These are phyloP conservation scores for Caranx ignobilis DNA, from an alignment of 2,113 vertebrate genomes.

Conservation along the genomic window DNA sequence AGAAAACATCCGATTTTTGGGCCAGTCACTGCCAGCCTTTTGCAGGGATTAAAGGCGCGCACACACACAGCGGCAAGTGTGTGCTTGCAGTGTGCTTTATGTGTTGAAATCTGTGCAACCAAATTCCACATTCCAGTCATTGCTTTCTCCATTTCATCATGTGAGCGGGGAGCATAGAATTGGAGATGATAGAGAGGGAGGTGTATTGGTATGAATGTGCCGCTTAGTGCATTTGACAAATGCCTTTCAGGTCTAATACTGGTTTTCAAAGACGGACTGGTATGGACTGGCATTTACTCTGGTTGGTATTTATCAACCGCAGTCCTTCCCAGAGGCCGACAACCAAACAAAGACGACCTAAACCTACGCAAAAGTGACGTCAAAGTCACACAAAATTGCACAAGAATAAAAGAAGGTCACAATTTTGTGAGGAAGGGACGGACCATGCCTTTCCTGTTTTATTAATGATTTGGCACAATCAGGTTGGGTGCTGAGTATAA, in stretches of 20 bases:
- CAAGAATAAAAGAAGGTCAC: no score
- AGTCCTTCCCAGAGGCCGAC: not conserved
- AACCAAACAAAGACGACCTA: not conserved
- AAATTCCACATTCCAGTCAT: constrained; percentile 78
- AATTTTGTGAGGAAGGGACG: no score
- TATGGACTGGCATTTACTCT: not conserved
- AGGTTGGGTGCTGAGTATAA: no score
- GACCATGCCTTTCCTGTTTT: no score
- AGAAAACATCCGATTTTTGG: constrained; percentile 81
- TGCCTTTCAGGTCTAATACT: not conserved
- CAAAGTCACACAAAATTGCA: not conserved
- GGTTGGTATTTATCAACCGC: not conserved
- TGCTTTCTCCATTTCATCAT: constrained; percentile 69
- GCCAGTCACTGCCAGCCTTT: constrained; percentile 72
- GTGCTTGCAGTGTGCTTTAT: constrained; percentile 73
- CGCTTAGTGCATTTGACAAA: no score
- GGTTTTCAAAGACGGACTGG: not conserved
- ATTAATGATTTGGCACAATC: no score
- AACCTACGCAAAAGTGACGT: not conserved
- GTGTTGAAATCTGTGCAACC: constrained; percentile 74
- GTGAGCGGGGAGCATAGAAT: constrained; percentile 33
- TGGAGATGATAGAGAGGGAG: not conserved
- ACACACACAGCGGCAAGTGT: constrained; percentile 72
- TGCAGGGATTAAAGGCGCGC: constrained; percentile 65
- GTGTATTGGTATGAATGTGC: not conserved